Evolutionary conservation across 2,888 invertebrate species (phyloP).

Genomic region (Ptycholaimellus sp.): DNA sequence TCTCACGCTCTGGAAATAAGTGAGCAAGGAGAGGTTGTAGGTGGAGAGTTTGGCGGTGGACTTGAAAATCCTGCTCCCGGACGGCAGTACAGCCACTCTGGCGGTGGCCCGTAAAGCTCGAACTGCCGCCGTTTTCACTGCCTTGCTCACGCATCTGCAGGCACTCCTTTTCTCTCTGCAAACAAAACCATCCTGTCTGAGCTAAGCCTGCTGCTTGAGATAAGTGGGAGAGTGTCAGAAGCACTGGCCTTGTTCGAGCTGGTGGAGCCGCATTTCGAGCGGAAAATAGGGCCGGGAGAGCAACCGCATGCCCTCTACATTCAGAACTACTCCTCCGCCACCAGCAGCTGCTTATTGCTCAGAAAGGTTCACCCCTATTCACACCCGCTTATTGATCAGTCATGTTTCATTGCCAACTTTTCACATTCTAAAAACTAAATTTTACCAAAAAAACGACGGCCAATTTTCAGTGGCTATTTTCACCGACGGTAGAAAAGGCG

Average conservation of each 20-base stretch:
- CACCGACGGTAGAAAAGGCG: constrained; percentile 13
- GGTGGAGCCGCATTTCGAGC: constrained; percentile 83
- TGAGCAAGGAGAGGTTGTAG: no score
- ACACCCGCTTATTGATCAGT: no score
- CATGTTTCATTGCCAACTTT: no score
- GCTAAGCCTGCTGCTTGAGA: no score
- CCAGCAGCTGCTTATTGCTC: constrained; percentile 68
- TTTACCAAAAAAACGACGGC: no score
- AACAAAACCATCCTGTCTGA: no score
- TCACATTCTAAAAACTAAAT: no score
- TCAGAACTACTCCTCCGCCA: constrained; percentile 93
- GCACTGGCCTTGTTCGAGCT: constrained; percentile 91
- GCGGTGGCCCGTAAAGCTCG: constrained; percentile 37
- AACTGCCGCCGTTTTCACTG: constrained; percentile 6
- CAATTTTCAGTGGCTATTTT: constrained; percentile 33
- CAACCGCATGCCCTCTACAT: constrained; percentile 91
- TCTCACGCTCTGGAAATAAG: no score
- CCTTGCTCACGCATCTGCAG: neutral
- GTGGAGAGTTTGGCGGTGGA: no score
- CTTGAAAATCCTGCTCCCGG: constrained; percentile 55
- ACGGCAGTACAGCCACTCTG: constrained; percentile 54
- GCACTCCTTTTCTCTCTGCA: constrained; percentile 2
- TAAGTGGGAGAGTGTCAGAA: constrained; percentile 53
- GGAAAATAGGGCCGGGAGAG: constrained; percentile 72
- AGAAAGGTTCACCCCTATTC: no score